Base-by-base conservation (phyloP, 2,113 vertebrate genomes). In the Gadus macrocephalus region DNA sequence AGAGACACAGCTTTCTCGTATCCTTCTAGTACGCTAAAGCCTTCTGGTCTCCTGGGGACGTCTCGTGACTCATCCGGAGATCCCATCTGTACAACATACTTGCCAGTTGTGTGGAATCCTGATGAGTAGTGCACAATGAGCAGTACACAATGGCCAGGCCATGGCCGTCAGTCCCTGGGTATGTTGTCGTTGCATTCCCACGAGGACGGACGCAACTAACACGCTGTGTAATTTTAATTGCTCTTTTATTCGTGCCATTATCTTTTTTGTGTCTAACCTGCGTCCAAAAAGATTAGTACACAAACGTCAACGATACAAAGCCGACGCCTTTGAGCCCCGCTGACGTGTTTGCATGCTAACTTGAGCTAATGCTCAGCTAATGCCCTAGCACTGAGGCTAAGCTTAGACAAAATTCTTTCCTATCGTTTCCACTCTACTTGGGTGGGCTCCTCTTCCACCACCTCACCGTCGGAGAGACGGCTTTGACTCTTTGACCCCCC, bases 391-490 rank as follows among this genome's bases (percentile, higher is more conserved):
- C 42, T 49, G 42, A 49, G 42, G 12, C 8, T 11, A 49, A 49
- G 49, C 76, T 70, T 73, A 70, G 72, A 76, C 79, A 72, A 27
- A 31, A 31, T 67, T 81, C 73, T 66, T 3, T 35, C 60, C 71
- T 8, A 38, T 68, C 71, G 62, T 72, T 59, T 64, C 64, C 27
- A 6, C 14, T 66, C 81, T 35, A 64, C 17, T 20, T 89, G 86
- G 83, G 86, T 89, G 87, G 87, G 75, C 84, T 53, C 15, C 28
- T 53, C 15, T 35, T 59, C 55, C 72, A 11, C 27, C 60, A 22
- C 14, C 14, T 2, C 6, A 12, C 31, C 59, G 31, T 31, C 31
- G 22, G 12, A 55, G 12, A 11, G 5, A 49, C 31, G 70, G 69
- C 56, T 73, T 69, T 1, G 55, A 80, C 71, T 83, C 67, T n/a